Base-by-base conservation (phyloP, 1,140 invertebrate genomes). In the Phenacoccus solenopsis region DNA sequence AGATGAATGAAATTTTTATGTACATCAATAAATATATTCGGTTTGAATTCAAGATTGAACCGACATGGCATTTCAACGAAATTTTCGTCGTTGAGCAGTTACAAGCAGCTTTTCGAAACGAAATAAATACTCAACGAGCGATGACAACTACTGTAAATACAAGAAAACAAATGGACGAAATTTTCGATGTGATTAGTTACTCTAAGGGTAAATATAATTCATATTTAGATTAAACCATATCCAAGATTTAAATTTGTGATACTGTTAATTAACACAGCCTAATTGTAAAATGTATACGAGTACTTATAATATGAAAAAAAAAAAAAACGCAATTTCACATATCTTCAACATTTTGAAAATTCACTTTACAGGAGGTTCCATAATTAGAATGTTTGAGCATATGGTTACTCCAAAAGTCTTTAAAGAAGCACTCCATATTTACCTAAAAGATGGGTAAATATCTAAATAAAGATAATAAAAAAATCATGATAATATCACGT, bases 151-250 rank as follows among this genome's bases (percentile, higher is more conserved):
- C 88, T 72, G 94, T 98, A 0, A 81, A 84, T 0, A 87, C 95
- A 79, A 91, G 93, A 0, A 88, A 91, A 74, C 93, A 98, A 79
- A 95, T 98, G 9, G 88, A 86, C 72, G 90, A 96, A 77, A 93
- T 97, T 70, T 98, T 98, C 78, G 94, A 98, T 78, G 82, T 85
- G 64, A 97, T 98, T 72, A 96, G 93, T 0, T 98, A 98, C 76
- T 85, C 81, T 32, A 96, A 96, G 87, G 91, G 90, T 87, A 78
- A 9, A 16, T 49, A 16, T 49, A 16, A n/a, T n/a, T n/a, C n/a
- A n/a, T n/a, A n/a, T n/a, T n/a, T n/a, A n/a, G n/a, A n/a, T n/a
- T n/a, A n/a, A n/a, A n/a, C n/a, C n/a, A n/a, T n/a, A n/a, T n/a
- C n/a, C n/a, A n/a, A n/a, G n/a, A n/a, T n/a, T n/a, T n/a, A n/a